These are phyloP conservation scores for Xanthorhoe spadicearia DNA, from an alignment of 2,888 invertebrate species.

Conservation along the genomic window DNA sequence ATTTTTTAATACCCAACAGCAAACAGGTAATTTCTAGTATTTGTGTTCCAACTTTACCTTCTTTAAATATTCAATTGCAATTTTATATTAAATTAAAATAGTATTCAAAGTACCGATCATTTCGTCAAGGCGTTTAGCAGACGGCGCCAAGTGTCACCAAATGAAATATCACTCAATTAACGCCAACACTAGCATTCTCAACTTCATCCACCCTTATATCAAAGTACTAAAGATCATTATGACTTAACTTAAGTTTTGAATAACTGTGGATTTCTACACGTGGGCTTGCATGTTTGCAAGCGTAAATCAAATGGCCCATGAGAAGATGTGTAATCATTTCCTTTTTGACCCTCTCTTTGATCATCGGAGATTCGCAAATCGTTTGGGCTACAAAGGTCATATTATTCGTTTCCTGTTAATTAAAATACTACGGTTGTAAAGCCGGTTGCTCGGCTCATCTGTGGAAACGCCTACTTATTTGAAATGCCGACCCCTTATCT, in stretches of 20 bases:
- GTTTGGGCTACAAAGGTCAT: constrained; percentile 37
- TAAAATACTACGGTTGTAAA: constrained; percentile 35
- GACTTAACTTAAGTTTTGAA: constrained; percentile 26
- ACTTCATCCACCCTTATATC: constrained; percentile 45
- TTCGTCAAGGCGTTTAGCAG: constrained; percentile 74
- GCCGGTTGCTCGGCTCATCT: constrained; percentile 18
- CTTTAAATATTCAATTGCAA: neutral
- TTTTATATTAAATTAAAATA: neutral
- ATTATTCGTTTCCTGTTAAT: constrained; percentile 39
- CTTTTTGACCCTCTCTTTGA: constrained; percentile 58
- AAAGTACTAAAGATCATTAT: constrained; percentile 48
- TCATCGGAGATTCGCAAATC: constrained; percentile 56
- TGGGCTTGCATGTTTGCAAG: constrained; percentile 37
- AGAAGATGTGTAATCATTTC: constrained; percentile 72
- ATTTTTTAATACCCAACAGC: no score
- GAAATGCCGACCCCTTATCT: neutral
- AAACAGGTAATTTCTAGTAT: no score
- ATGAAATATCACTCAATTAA: constrained; percentile 79
- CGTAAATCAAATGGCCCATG: constrained; percentile 69
- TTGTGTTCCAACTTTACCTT: no score
- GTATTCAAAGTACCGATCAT: constrained; percentile 50
- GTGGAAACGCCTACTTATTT: constrained; percentile 27
- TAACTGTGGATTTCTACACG: constrained; percentile 52
- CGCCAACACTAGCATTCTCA: constrained; percentile 54
- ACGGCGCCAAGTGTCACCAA: constrained; percentile 71